Evolutionary conservation across 2,888 invertebrate genomes (phyloP), one percentile per base, ranked within the genome.

Genomic region (Ophion slaviceki): DNA sequence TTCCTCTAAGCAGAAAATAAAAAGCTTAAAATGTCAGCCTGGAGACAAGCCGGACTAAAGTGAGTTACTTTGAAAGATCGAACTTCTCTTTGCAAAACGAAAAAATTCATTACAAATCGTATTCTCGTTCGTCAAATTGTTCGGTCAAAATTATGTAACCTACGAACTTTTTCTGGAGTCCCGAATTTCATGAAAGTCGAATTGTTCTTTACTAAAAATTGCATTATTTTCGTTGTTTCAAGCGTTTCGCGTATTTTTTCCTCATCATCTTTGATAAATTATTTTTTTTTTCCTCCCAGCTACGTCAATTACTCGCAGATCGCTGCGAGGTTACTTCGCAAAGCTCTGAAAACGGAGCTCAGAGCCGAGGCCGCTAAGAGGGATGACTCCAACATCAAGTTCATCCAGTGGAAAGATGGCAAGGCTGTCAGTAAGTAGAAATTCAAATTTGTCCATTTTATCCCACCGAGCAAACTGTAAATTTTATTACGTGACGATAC

Each of bases 241-340:
- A 14, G 17, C 11, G 14, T 53, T 53, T 53, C 40, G 3, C 40
- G 8, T 40, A 36, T 53, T 47, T 47, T 59, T n/a, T 20, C 20
- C n/a, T 61, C 32, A 1, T 66, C 11, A 6, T 62, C 14, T n/a
- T 32, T 66, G 28, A 66, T 36, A 14, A 36, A 17, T 17, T 17
- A 66, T 24, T 3, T 64, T 64, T 20, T 11, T 11, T 59, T 77
- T 66, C 32, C n/a, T 94, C 95, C 78, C 94, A 99, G 99, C 95
- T 99, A 99, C 95, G 97, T 99, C 94, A 98, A 98, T 95, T 99
- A 97, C 94, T 99, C 99, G 84, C 97, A 97, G 94, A 98, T 99
- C 92, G 98, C 99, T 91, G 99, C 99, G 32, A 96, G 95, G 92
- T 95, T 97, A 78, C 94, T 99, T 82, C 96, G 99, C 84, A 95